Conservation (phyloP, 1,140 invertebrate genomes). For the Sycobia sp. region DNA sequence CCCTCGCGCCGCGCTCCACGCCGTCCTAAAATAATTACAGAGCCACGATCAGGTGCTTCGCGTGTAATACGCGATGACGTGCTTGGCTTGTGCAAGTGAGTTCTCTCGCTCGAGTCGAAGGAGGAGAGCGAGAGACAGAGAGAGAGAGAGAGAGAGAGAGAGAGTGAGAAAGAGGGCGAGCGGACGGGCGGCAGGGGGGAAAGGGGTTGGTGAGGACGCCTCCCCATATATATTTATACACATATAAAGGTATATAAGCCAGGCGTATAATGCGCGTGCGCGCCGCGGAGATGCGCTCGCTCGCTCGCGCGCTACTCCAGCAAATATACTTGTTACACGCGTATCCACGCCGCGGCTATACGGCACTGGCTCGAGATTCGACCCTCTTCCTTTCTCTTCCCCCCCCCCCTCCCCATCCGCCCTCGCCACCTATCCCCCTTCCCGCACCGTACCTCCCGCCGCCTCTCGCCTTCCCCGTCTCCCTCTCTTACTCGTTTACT, state of each 20-base stretch:
- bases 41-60: constrained; percentile 32
- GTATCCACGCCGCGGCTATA: constrained; percentile 5
- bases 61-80: constrained; percentile 32
- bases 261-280: too few relatives aligned
- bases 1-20: neutral
- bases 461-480: too few relatives aligned
- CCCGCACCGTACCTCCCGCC: too few relatives aligned
- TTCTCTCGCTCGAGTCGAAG: neutral
- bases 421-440: neutral
- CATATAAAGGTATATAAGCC: too few relatives aligned
- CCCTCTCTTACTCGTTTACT: too few relatives aligned
- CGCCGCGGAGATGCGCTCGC: too few relatives aligned
- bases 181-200: too few relatives aligned
- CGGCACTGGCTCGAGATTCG: neutral
- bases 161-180: too few relatives aligned
- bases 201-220: too few relatives aligned
- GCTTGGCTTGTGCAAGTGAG: constrained; percentile 25
- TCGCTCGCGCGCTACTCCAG: neutral
- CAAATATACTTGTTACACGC: constrained; percentile 33
- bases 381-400: neutral
- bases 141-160: too few relatives aligned
- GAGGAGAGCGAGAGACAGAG: too few relatives aligned
- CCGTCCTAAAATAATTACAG: constrained; percentile 34
- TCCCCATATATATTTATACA: neutral
- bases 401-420: neutral